Evolutionary conservation across 2,797 vertebrate species (phyloP).

Genomic region (Fistularia tabacaria): DNA sequence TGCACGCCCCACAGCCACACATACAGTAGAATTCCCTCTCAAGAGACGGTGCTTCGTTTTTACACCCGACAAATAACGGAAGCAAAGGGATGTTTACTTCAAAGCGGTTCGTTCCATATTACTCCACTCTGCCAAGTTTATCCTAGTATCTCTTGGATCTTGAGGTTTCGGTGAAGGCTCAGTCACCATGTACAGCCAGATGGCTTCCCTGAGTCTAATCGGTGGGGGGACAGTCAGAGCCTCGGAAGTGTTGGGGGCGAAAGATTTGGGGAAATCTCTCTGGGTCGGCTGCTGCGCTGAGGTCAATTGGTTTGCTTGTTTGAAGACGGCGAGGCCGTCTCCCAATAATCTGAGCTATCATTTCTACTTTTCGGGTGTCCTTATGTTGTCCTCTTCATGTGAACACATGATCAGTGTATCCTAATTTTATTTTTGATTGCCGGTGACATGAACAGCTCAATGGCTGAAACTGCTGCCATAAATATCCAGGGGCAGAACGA

Average conservation of each 20-base stretch:
- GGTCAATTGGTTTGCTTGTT: constrained; percentile 61
- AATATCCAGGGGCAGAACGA: constrained; percentile 8
- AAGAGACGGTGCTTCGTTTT: constrained; percentile 42
- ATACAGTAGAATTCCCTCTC: constrained; percentile 33
- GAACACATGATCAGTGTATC: not conserved
- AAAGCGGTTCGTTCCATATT: constrained; percentile 30
- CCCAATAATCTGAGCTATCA: constrained; percentile 38
- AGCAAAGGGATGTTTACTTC: constrained; percentile 53
- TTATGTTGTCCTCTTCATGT: not conserved
- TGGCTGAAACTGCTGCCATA: constrained; percentile 2
- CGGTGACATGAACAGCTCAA: not conserved
- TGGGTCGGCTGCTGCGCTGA: constrained; percentile 61
- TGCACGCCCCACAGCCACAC: constrained; percentile 36
- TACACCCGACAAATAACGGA: constrained; percentile 56
- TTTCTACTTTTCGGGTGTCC: constrained; percentile 20
- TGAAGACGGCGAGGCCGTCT: constrained; percentile 35
- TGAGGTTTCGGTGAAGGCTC: constrained; percentile 40
- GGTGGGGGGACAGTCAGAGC: constrained; percentile 18
- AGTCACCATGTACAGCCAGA: constrained; percentile 41
- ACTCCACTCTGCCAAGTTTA: constrained; percentile 44
- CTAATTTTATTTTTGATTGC: too few relatives aligned
- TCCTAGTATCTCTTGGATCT: constrained; percentile 43
- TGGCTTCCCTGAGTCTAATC: constrained; percentile 28
- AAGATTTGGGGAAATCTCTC: constrained; percentile 31
- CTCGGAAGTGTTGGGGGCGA: constrained; percentile 28